A percentile compares a stretch with the other conserved stretches of the same genome.
phyloP scores from a whole-genome alignment of 2,888 invertebrate species.

The Gastrophysa polygoni region DNA sequence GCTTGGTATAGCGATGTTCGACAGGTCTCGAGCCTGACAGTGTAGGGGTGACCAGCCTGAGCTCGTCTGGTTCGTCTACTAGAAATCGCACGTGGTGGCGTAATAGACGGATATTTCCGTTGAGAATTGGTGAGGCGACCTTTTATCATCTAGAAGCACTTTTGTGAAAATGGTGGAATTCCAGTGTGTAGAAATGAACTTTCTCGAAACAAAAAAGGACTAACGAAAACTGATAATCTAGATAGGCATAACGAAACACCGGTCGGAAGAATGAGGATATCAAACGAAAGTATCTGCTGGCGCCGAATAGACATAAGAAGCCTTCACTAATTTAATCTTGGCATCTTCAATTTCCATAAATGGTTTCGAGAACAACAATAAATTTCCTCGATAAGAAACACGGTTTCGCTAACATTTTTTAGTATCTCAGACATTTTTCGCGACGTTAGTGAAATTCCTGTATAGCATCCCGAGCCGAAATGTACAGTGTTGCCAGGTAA shows the following conservation, averaged over 20 bases:
- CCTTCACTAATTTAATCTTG: not conserved
- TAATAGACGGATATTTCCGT: too few relatives aligned
- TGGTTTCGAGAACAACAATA: constrained; percentile 1
- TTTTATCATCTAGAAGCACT: too few relatives aligned
- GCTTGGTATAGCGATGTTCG: too few relatives aligned
- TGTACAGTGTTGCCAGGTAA: not conserved
- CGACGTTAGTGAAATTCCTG: constrained; percentile 10
- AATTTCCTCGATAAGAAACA: constrained; percentile 9
- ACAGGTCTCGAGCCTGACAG: too few relatives aligned
- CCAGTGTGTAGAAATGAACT: too few relatives aligned
- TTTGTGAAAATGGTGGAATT: too few relatives aligned
- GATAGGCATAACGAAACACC: not conserved
- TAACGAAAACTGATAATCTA: not conserved
- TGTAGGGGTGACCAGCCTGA: too few relatives aligned
- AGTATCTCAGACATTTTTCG: constrained; percentile 8
- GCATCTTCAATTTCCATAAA: constrained; percentile 10
- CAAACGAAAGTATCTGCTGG: not conserved
- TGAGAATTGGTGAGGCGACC: too few relatives aligned
- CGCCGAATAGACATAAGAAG: not conserved
- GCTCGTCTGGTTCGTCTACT: too few relatives aligned
- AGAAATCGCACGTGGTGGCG: too few relatives aligned
- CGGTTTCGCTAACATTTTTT: constrained; percentile 6
- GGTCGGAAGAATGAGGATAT: not conserved
- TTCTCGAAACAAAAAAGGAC: too few relatives aligned
- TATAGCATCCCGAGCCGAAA: constrained; percentile 1